A percentile compares a stretch with the other conserved stretches of the same genome.
Evolutionary conservation across 2,797 vertebrate species (phyloP).

Genomic region (Anas georgica): DNA sequence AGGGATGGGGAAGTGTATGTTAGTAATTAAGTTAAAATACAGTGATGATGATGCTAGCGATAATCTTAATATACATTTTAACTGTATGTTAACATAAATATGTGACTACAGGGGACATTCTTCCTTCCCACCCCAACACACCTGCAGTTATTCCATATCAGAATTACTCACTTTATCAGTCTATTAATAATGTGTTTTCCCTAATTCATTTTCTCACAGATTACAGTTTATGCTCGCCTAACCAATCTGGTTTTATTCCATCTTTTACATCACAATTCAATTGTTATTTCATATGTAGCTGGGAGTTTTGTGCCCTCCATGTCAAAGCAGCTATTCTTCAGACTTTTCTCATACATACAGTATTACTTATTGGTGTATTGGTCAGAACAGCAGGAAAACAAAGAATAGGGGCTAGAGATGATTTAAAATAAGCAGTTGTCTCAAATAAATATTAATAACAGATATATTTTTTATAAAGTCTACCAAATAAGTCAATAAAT

Average conservation of each 20-base stretch:
- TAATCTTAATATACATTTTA: too few species aligned
- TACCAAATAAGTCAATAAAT: neutral
- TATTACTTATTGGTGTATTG: neutral
- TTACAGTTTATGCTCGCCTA: neutral
- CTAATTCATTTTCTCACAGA: neutral
- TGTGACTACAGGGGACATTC: neutral
- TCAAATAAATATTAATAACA: neutral
- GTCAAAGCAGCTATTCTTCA: neutral
- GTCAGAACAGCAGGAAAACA: neutral
- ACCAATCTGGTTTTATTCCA: neutral
- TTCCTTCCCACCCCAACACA: neutral
- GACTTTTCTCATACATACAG: neutral
- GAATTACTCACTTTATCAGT: neutral
- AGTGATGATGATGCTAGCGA: too few species aligned
- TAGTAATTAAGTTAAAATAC: too few species aligned
- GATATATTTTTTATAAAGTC: neutral
- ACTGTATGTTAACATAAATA: neutral
- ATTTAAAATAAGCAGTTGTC: neutral
- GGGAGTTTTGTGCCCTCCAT: neutral
- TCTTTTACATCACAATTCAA: neutral
- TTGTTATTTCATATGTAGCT: neutral
- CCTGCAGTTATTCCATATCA: neutral
- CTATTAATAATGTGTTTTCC: neutral
- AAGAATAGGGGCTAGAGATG: neutral
- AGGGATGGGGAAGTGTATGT: too few species aligned